Conservation (phyloP, 2,113 vertebrate genomes). For the Ageneiosus marmoratus region DNA sequence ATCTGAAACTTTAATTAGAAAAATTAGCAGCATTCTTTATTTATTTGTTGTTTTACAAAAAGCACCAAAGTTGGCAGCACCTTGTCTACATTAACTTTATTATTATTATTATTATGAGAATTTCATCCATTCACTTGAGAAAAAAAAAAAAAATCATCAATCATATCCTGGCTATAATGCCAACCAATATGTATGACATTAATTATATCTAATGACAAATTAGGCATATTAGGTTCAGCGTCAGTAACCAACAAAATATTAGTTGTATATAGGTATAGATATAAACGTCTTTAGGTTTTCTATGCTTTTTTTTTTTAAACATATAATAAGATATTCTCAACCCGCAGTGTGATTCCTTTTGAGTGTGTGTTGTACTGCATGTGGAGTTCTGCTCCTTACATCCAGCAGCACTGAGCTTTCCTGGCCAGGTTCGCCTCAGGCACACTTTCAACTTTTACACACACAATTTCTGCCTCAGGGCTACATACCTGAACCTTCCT, state of each 20-base stretch:
- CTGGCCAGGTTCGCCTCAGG: conserved; percentile 4
- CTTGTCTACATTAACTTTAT: not conserved
- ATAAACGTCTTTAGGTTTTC: not conserved
- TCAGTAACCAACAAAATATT: not conserved
- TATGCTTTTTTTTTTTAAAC: not conserved
- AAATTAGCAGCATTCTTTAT: conserved; percentile 40
- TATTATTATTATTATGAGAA: conserved; percentile 18
- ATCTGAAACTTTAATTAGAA: not conserved
- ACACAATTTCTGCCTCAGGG: conserved; percentile 24
- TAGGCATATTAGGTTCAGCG: not conserved
- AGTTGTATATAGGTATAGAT: not conserved
- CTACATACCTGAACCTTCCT: conserved; percentile 73
- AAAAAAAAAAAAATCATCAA: not conserved
- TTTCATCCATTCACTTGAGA: conserved; percentile 4
- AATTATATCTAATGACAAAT: not conserved
- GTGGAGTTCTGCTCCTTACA: not conserved
- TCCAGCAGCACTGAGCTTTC: not conserved
- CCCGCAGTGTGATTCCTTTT: not conserved
- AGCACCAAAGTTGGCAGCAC: conserved; percentile 45
- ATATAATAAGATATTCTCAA: not conserved
- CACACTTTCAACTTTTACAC: conserved; percentile 7
- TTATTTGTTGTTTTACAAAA: not conserved
- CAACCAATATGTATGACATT: not conserved
- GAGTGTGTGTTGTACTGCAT: not conserved
- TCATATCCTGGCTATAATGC: conserved; percentile 5